Conservation (phyloP, 2,113 vertebrate species). For the Vidua chalybeata region DNA sequence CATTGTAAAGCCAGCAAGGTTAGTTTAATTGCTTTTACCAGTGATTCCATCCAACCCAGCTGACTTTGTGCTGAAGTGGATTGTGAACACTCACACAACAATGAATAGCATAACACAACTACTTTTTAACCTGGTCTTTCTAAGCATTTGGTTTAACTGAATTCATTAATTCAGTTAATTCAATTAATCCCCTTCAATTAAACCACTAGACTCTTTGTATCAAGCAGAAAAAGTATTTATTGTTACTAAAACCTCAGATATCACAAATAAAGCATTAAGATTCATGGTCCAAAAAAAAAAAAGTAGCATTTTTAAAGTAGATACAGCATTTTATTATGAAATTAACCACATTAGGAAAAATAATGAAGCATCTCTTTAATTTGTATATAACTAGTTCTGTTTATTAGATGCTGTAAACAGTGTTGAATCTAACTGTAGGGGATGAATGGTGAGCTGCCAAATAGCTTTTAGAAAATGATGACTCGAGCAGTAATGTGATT, state of each 20-base stretch:
- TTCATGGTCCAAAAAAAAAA: not conserved
- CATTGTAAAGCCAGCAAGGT: not conserved
- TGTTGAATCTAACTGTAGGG: not conserved
- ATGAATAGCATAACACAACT: not conserved
- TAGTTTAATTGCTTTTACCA: not conserved
- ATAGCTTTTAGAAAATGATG: constrained; percentile 57
- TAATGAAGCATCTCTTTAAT: not conserved
- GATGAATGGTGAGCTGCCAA: constrained; percentile 44
- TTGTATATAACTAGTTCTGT: not conserved
- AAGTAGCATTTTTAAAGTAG: not conserved
- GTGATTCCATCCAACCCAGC: not conserved
- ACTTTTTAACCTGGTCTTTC: not conserved
- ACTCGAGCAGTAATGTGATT: constrained; percentile 59
- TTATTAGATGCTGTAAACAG: constrained; percentile 14
- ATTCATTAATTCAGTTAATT: not conserved
- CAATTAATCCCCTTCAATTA: constrained; percentile 32
- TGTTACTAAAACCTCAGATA: not conserved
- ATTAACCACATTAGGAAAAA: not conserved
- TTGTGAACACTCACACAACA: not conserved
- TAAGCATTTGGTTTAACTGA: not conserved
- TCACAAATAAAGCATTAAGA: not conserved
- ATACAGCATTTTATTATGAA: not conserved
- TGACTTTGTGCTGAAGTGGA: not conserved
- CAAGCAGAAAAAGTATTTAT: not conserved
- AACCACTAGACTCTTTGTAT: not conserved